Evolutionary conservation across 2,888 invertebrate species (phyloP).

Genomic region (Poecilobothrus nobilitatus): DNA sequence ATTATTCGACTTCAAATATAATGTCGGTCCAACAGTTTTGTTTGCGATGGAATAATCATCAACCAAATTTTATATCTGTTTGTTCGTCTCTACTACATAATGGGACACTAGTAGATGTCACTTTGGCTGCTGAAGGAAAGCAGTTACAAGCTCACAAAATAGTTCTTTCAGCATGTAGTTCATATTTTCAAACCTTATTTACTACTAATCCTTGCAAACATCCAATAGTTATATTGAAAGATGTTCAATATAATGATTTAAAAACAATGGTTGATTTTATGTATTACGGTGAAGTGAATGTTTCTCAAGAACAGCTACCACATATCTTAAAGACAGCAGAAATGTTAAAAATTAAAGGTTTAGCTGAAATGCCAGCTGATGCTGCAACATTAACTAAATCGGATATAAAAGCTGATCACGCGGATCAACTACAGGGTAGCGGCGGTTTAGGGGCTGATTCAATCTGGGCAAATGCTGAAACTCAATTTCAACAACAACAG

Average conservation of each 20-base stretch:
- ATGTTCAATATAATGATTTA: constrained; percentile 76
- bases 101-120: constrained; percentile 80
- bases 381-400: constrained; percentile 65
- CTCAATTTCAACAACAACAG: constrained; percentile 52
- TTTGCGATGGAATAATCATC: constrained; percentile 87
- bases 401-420: constrained; percentile 50
- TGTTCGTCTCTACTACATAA: constrained; percentile 75
- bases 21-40: constrained; percentile 72
- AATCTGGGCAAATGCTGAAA: constrained; percentile 46
- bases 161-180: constrained; percentile 82
- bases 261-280: constrained; percentile 86
- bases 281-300: constrained; percentile 88
- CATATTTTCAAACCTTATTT: constrained; percentile 85
- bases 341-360: constrained; percentile 77
- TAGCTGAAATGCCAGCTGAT: constrained; percentile 78
- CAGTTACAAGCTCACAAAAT: constrained; percentile 84
- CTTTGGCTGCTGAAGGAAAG: constrained; percentile 81
- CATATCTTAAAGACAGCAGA: constrained; percentile 74
- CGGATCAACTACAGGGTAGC: constrained; percentile 46
- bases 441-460: constrained; percentile 43
- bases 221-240: constrained; percentile 82
- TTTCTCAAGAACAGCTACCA: constrained; percentile 78
- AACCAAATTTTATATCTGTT: constrained; percentile 84
- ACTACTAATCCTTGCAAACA: constrained; percentile 80
- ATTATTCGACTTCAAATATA: constrained; percentile 22